phyloP scores from a whole-genome alignment of 2,113 vertebrate genomes.

The Capreolus pygargus region DNA sequence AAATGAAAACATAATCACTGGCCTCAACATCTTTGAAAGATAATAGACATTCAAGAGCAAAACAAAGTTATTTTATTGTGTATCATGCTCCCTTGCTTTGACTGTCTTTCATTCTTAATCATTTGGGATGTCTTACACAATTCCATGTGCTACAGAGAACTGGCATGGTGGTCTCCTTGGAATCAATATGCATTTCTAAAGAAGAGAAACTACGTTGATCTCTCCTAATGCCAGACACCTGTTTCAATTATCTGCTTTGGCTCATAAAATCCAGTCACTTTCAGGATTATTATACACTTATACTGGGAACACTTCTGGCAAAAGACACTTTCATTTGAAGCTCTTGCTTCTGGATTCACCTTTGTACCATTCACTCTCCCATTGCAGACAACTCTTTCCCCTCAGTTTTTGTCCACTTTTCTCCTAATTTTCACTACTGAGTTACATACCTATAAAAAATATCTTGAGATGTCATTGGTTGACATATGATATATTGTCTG shows the following conservation, averaged over 20 bases:
- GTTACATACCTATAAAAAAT: neutral
- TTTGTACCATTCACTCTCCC: neutral
- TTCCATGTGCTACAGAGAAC: conserved; percentile 29
- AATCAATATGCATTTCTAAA: conserved; percentile 8
- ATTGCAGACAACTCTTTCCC: neutral
- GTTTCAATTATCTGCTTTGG: conserved; percentile 31
- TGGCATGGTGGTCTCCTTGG: conserved; percentile 34
- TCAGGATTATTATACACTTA: conserved; percentile 38
- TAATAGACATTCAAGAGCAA: conserved; percentile 36
- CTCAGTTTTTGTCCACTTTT: neutral
- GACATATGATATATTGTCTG: neutral
- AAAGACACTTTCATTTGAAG: neutral
- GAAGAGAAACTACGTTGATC: conserved; percentile 35
- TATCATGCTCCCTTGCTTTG: neutral
- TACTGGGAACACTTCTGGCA: conserved; percentile 1
- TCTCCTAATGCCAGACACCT: conserved; percentile 63
- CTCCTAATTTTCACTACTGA: neutral
- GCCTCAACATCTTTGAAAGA: conserved; percentile 44
- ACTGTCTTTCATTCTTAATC: conserved; percentile 14
- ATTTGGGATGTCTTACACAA: neutral
- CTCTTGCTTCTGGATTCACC: neutral
- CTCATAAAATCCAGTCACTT: conserved; percentile 23
- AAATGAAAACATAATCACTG: conserved; percentile 22
- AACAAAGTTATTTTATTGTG: neutral
- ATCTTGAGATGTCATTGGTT: neutral